Percentiles rank a stretch among this genome's conserved stretches.
Conservation (phyloP, 1,140 invertebrate species). For the Drosophila sp. region DNA sequence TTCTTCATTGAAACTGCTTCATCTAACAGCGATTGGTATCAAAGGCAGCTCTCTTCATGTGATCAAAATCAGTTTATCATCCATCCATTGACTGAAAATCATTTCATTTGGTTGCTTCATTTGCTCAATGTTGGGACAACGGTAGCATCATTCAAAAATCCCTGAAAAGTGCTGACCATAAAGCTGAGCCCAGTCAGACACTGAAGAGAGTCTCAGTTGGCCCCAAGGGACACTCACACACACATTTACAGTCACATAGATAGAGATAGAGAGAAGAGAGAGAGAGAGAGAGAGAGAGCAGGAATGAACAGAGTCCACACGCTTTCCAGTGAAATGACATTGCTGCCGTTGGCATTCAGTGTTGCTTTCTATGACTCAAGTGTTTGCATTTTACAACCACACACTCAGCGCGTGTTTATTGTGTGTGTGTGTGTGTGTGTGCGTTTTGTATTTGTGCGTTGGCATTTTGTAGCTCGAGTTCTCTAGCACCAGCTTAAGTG, state of each 20-base stretch:
- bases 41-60: constrained; percentile 9
- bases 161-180: constrained; percentile 39
- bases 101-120: constrained; percentile 19
- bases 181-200: constrained; percentile 11
- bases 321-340: constrained; percentile 8
- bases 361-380: constrained; percentile 68
- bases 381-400: constrained; percentile 80
- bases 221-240: not conserved
- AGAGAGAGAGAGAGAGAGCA: no score
- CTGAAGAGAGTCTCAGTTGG: constrained; percentile 1
- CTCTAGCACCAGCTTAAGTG: constrained; percentile 63
- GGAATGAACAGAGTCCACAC: not conserved
- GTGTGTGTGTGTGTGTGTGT: constrained; percentile 34
- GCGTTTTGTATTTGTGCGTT: constrained; percentile 55
- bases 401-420: constrained; percentile 39
- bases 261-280: no score
- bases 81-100: not conserved
- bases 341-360: constrained; percentile 62
- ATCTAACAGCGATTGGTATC: constrained; percentile 2
- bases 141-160: constrained; percentile 28
- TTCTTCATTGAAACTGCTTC: not conserved
- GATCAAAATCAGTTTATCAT: constrained; percentile 28
- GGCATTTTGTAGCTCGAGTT: constrained; percentile 50
- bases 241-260: not conserved
- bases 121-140: constrained; percentile 1